phyloP scores from a whole-genome alignment of 2,113 vertebrate species.

The Oophaga pumilio region DNA sequence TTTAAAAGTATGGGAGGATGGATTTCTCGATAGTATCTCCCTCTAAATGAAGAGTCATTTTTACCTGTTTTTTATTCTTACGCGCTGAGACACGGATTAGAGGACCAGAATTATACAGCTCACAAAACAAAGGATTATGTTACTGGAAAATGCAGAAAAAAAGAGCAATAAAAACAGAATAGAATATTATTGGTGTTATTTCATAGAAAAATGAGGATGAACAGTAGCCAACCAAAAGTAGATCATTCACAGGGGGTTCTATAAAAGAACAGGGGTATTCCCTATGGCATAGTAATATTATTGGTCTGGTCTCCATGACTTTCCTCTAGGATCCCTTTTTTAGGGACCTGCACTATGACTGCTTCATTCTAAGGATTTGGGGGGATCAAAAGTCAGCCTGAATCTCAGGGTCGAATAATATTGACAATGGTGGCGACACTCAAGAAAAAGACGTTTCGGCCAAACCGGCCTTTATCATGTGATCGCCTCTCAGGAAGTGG shows the following conservation, averaged over 20 bases:
- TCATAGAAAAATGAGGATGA: background rate
- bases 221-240: background rate
- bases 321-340: background rate
- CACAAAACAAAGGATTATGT: background rate
- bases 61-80: constrained; percentile 5
- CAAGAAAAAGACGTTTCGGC: too few relatives aligned
- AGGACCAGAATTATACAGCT: constrained; percentile 15
- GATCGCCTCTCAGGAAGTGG: too few relatives aligned
- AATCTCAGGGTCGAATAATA: too few relatives aligned
- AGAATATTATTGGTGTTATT: background rate
- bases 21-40: constrained; percentile 50
- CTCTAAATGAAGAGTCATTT: constrained; percentile 29
- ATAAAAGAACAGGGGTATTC: background rate
- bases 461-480: too few relatives aligned
- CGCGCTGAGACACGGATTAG: constrained; percentile 6
- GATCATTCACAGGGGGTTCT: background rate
- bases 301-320: background rate
- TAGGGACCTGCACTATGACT: too few relatives aligned
- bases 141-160: background rate
- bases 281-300: background rate
- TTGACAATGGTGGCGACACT: too few relatives aligned
- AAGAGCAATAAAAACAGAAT: background rate
- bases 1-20: constrained; percentile 35
- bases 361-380: too few relatives aligned
- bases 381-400: too few relatives aligned